Conservation (phyloP, 2,888 invertebrate species). For the Erebia aethiops region DNA sequence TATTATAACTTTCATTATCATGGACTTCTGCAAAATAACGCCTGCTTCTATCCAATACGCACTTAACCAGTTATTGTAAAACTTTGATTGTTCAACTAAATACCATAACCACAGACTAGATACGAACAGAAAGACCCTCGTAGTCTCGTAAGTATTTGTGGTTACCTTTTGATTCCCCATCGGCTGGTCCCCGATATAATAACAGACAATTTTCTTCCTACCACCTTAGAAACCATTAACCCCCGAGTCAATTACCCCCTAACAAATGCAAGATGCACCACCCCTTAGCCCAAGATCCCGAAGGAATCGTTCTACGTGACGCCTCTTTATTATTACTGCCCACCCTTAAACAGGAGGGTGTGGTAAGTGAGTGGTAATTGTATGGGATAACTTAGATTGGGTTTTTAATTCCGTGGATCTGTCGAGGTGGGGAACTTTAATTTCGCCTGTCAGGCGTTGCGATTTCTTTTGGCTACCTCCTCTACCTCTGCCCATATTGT, state of each 20-base stretch:
- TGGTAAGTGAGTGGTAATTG: slow-evolving; percentile 78
- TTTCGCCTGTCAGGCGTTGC: slow-evolving; percentile 24
- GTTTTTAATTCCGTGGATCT: slow-evolving; percentile 70
- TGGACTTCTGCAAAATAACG: no score
- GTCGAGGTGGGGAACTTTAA: slow-evolving; percentile 35
- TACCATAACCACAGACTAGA: no score
- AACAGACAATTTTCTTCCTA: slow-evolving; percentile 34
- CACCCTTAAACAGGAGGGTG: slow-evolving; percentile 62
- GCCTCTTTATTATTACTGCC: slow-evolving; percentile 61
- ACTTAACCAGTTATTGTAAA: no score
- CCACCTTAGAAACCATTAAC: slow-evolving; percentile 35
- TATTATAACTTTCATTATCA: no score
- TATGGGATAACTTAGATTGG: slow-evolving; percentile 81
- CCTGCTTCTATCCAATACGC: no score
- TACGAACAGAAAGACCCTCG: no score
- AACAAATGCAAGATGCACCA: slow-evolving; percentile 53
- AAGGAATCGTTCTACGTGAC: slow-evolving; percentile 59
- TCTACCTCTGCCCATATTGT: neutral
- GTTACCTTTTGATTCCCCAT: neutral
- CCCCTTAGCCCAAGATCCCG: slow-evolving; percentile 51
- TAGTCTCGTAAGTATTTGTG: neutral
- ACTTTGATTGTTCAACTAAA: no score
- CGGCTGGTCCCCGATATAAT: slow-evolving; percentile 21
- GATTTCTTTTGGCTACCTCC: slow-evolving; percentile 24
- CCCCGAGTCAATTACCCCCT: slow-evolving; percentile 43